Conservation (phyloP, 2,113 vertebrate genomes). For the Etheostoma cragini region DNA sequence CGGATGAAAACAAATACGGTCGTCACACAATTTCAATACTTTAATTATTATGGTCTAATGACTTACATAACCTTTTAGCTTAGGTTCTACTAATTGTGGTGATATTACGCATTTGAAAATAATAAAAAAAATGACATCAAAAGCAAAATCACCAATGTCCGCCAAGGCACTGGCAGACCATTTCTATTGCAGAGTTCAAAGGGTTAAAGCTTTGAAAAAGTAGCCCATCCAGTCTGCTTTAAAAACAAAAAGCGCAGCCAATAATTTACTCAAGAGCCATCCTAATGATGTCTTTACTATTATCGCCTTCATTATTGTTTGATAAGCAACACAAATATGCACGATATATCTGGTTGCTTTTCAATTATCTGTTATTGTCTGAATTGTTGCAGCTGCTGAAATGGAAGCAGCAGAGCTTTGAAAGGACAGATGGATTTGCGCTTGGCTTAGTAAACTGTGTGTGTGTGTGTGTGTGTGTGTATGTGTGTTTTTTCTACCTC, state of each 20-base stretch:
- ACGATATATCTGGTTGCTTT: background rate
- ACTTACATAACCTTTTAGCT: too few relatives aligned
- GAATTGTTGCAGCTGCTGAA: background rate
- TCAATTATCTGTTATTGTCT: background rate
- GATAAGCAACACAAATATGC: background rate
- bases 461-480: too few relatives aligned
- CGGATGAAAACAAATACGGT: too few relatives aligned
- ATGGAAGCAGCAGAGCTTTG: background rate
- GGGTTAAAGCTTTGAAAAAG: background rate
- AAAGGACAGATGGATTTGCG: conserved; percentile 1
- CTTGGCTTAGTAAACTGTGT: background rate
- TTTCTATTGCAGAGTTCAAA: too few relatives aligned
- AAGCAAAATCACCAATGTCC: too few relatives aligned
- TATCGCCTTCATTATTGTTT: background rate
- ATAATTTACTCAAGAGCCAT: background rate
- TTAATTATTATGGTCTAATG: too few relatives aligned
- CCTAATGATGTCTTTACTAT: background rate
- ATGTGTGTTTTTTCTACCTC: background rate
- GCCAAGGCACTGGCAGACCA: too few relatives aligned
- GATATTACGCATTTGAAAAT: too few relatives aligned
- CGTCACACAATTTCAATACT: too few relatives aligned
- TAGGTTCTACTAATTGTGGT: too few relatives aligned
- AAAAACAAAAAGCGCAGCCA: background rate
- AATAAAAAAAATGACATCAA: too few relatives aligned
- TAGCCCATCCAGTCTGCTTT: background rate